Evolutionary conservation across 2,888 invertebrate genomes (phyloP).

Genomic region (Apamea anceps): DNA sequence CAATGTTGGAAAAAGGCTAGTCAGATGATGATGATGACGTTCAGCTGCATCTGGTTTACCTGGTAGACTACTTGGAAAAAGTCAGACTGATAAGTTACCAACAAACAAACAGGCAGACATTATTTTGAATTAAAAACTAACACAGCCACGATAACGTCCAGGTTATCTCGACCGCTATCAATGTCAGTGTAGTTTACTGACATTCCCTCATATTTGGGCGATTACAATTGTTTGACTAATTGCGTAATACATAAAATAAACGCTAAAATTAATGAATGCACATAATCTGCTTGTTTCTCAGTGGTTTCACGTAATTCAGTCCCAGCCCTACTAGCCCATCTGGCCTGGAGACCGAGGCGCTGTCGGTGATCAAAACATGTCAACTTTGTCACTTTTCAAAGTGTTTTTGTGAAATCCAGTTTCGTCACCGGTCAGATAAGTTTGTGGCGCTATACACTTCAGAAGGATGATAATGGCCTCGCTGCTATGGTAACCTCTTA

Average conservation of each 20-base stretch:
- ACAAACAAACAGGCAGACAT: constrained; percentile 25
- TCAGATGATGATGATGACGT: not conserved
- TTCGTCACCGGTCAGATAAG: not conserved
- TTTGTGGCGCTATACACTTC: not conserved
- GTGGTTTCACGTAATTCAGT: not conserved
- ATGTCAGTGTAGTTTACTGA: constrained; percentile 62
- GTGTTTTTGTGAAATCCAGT: not conserved
- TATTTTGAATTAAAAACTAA: not conserved
- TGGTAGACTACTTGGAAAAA: not conserved
- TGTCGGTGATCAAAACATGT: not conserved
- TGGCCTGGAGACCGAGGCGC: not conserved
- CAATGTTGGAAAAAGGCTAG: no score
- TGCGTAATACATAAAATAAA: constrained; percentile 8
- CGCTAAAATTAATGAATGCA: not conserved
- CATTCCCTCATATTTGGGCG: constrained; percentile 55
- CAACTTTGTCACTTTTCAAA: not conserved
- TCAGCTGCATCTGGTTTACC: not conserved
- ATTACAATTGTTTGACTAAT: constrained; percentile 9
- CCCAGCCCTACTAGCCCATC: not conserved
- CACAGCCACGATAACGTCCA: constrained; percentile 38
- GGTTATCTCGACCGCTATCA: constrained; percentile 60
- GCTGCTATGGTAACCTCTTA: not conserved
- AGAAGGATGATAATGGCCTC: not conserved
- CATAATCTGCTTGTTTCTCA: not conserved
- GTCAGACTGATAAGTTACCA: not conserved